Evolutionary conservation across 2,797 vertebrate genomes (phyloP).

Genomic region (Sparidentex hasta): DNA sequence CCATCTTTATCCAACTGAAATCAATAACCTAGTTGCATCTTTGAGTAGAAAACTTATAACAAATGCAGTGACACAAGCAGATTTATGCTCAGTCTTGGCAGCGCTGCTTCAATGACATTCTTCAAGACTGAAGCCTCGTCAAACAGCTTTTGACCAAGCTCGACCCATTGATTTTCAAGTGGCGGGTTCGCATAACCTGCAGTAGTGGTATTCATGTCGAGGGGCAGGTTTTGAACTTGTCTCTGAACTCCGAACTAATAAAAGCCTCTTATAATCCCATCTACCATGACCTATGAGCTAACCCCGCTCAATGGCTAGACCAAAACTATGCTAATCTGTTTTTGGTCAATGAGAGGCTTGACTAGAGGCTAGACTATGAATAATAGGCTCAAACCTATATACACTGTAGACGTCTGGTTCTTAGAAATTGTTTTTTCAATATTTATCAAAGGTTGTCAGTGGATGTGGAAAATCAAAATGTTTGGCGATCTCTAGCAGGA

Average conservation of each 20-base stretch:
- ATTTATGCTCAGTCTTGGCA: constrained; percentile 13
- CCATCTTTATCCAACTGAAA: background rate
- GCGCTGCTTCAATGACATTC: constrained; percentile 28
- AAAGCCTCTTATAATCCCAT: constrained; percentile 64
- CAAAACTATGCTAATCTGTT: constrained; percentile 69
- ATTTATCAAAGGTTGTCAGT: constrained; percentile 15
- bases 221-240: constrained; percentile 58
- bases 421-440: constrained; percentile 26
- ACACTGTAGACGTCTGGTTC: constrained; percentile 16
- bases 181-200: constrained; percentile 30
- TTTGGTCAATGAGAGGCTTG: constrained; percentile 51
- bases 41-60: background rate
- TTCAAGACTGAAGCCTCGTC: constrained; percentile 28
- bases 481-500: constrained; percentile 23
- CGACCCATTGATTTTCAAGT: constrained; percentile 60
- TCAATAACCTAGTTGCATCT: constrained; percentile 22
- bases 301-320: constrained; percentile 45
- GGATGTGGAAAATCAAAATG: constrained; percentile 15
- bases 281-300: constrained; percentile 50
- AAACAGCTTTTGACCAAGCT: constrained; percentile 34
- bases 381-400: constrained; percentile 47
- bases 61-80: constrained; percentile 13
- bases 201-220: constrained; percentile 34
- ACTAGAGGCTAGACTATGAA: constrained; percentile 45
- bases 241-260: constrained; percentile 52